phyloP scores from a whole-genome alignment of 2,797 vertebrate species.

The Myotis daubentonii region DNA sequence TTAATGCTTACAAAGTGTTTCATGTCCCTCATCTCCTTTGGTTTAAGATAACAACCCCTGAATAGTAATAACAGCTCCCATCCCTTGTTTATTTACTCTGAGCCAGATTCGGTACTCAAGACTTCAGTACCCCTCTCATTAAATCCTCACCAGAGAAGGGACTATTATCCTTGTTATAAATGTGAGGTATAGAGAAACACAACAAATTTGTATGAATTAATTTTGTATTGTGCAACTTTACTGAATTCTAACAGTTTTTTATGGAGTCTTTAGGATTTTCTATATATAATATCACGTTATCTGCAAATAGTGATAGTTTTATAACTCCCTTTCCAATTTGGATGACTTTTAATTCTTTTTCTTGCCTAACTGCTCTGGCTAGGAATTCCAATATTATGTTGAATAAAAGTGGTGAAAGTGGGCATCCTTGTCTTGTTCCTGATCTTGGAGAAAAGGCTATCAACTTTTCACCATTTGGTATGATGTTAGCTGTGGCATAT shows the following conservation, averaged over 20 bases:
- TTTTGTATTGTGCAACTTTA: neutral
- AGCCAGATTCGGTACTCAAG: neutral
- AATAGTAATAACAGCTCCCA: neutral
- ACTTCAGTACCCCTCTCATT: neutral
- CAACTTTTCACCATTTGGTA: neutral
- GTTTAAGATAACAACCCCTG: neutral
- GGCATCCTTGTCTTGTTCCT: neutral
- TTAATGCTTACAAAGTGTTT: neutral
- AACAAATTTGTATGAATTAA: neutral
- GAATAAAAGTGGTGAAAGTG: neutral
- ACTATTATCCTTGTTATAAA: slow-evolving; percentile 10
- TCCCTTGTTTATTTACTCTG: neutral
- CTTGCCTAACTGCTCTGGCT: neutral
- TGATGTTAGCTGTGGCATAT: neutral
- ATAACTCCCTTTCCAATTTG: neutral
- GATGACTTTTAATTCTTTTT: neutral
- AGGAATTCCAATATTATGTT: neutral
- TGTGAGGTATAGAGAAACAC: neutral
- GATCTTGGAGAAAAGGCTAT: neutral
- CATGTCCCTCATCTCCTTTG: neutral
- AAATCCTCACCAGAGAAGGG: neutral
- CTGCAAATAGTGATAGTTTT: neutral
- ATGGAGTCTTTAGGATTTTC: neutral
- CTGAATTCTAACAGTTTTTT: neutral
- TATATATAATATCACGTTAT: neutral